These are phyloP conservation scores for Eupsittula cactorum DNA, from an alignment of 2,113 vertebrate genomes.

Conservation along the genomic window DNA sequence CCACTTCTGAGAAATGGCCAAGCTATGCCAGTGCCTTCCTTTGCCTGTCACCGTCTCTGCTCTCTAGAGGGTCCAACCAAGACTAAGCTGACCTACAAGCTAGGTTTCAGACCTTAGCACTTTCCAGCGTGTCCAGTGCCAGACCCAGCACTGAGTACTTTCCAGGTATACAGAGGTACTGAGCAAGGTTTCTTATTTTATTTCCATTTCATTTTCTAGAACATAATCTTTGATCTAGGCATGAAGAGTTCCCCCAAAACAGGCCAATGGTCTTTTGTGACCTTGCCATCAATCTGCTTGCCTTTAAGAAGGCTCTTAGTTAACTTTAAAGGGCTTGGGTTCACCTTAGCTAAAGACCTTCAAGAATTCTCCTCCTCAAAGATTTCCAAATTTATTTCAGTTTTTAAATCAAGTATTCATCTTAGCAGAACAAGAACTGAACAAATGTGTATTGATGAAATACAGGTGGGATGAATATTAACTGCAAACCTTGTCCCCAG, in stretches of 20 bases:
- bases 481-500: not conserved
- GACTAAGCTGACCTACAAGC: not conserved
- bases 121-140: not conserved
- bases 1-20: too few relatives aligned
- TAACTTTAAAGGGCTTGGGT: not conserved
- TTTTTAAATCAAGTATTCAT: not conserved
- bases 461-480: not conserved
- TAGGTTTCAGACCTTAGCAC: not conserved
- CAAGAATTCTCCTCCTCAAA: not conserved
- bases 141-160: accelerated
- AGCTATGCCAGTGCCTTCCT: too few relatives aligned
- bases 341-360: not conserved
- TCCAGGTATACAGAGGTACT: not conserved
- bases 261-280: not conserved
- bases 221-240: not conserved
- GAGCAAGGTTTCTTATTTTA: not conserved
- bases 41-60: accelerated
- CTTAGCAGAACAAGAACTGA: not conserved
- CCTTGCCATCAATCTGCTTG: not conserved
- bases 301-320: not conserved
- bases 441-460: too few relatives aligned
- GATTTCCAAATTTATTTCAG: not conserved
- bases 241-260: not conserved
- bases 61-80: not conserved
- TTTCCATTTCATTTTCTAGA: not conserved